Conservation (phyloP, 2,797 vertebrate species). For the Acanthopagrus latus region DNA sequence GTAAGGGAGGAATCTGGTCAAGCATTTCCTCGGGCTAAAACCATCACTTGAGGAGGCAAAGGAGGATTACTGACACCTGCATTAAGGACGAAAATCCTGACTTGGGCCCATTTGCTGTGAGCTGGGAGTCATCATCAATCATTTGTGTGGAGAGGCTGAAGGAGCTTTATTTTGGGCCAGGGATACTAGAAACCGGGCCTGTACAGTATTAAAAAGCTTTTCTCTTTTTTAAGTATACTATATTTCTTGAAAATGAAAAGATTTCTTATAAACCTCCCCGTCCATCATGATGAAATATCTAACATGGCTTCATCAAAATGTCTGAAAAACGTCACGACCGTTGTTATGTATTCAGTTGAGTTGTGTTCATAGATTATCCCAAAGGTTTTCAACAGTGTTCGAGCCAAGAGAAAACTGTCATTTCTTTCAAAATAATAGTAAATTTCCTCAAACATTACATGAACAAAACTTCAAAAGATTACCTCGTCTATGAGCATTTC, state of each 20-base stretch:
- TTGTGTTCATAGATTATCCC: too few species aligned
- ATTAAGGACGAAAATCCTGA: constrained; percentile 81
- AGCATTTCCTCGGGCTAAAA: constrained; percentile 85
- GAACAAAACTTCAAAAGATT: too few species aligned
- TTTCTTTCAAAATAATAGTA: too few species aligned
- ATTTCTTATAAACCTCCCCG: too few species aligned
- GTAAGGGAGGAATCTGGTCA: constrained; percentile 84
- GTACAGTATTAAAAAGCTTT: constrained; percentile 41
- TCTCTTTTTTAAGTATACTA: constrained; percentile 27
- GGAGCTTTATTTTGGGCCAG: constrained; percentile 59
- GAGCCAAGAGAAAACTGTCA: too few species aligned
- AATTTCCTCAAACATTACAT: too few species aligned
- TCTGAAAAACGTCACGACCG: too few species aligned
- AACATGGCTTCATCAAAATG: too few species aligned
- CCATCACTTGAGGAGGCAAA: constrained; percentile 78
- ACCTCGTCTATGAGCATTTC: too few species aligned
- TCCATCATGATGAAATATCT: too few species aligned
- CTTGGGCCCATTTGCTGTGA: constrained; percentile 76
- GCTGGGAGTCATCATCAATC: constrained; percentile 81
- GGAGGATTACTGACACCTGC: constrained; percentile 85
- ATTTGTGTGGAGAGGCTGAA: constrained; percentile 68
- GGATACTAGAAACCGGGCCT: constrained; percentile 29
- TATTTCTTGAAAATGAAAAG: background rate
- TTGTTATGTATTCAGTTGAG: too few species aligned
- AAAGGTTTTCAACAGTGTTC: too few species aligned